These are phyloP conservation scores for Sarcophilus harrisii DNA, from an alignment of 2,797 vertebrate species.

Conservation along the genomic window DNA sequence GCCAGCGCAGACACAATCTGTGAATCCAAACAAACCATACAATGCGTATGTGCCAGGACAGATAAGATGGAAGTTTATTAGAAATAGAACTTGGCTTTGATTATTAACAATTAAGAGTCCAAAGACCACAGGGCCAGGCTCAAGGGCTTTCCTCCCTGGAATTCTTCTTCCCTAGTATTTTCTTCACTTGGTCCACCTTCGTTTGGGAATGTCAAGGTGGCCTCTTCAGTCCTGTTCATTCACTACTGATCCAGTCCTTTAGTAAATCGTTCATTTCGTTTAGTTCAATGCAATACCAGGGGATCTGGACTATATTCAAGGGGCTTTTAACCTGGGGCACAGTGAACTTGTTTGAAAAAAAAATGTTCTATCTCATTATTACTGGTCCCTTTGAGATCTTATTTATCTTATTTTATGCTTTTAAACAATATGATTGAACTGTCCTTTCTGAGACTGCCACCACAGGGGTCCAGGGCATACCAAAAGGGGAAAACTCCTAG, in stretches of 20 bases:
- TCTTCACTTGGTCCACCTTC: neutral
- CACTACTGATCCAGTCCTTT: neutral
- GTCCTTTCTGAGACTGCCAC: neutral
- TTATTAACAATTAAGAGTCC: neutral
- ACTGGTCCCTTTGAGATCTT: neutral
- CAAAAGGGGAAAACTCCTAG: neutral
- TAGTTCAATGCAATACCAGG: neutral
- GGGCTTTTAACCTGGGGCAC: neutral
- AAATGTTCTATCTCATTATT: neutral
- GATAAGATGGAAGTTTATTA: neutral
- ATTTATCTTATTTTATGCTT: neutral
- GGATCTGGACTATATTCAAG: neutral
- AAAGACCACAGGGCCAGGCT: neutral
- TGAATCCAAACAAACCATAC: neutral
- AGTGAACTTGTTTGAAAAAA: neutral
- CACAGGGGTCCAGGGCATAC: neutral
- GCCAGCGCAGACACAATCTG: constrained; percentile 15
- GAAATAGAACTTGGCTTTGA: neutral
- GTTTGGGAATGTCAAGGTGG: neutral
- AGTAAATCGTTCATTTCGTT: neutral
- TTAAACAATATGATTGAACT: neutral
- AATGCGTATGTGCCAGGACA: neutral
- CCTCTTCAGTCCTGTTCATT: neutral
- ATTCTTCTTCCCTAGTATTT: neutral
- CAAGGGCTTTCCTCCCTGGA: neutral